Conservation (phyloP, 1,140 invertebrate genomes). For the Metopolophium dirhodum region DNA sequence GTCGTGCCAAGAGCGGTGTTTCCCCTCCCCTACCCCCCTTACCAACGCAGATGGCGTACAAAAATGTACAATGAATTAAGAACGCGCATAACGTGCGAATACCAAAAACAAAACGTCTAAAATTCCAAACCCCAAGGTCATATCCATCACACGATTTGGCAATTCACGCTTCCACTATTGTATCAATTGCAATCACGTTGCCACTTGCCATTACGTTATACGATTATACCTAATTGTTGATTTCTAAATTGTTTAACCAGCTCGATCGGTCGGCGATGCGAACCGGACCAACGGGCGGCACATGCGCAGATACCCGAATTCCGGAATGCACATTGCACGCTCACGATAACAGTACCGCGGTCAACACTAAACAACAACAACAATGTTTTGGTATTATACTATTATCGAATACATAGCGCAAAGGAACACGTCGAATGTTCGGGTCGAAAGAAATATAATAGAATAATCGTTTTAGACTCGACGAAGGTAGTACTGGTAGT, state of each 20-base stretch:
- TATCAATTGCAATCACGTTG: neutral
- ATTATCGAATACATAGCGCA: neutral
- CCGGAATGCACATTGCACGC: neutral
- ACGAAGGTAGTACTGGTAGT: neutral
- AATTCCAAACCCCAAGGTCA: constrained; percentile 1
- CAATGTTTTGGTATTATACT: no score
- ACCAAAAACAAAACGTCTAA: neutral
- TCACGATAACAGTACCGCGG: neutral
- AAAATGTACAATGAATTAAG: neutral
- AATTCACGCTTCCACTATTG: neutral
- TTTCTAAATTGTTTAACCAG: neutral
- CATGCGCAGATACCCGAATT: no score
- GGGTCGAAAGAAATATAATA: neutral
- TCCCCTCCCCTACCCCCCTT: neutral
- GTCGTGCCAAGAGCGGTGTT: neutral
- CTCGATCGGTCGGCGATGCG: neutral
- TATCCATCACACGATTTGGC: neutral
- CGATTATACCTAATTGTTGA: neutral
- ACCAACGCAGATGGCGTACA: neutral
- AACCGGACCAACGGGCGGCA: neutral
- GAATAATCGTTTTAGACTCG: neutral
- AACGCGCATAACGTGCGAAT: neutral
- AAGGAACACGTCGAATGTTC: neutral
- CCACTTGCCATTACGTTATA: neutral
- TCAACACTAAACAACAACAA: neutral